Base-by-base conservation (phyloP, 2,797 vertebrate genomes). In the Odontamblyopus lacepedii region DNA sequence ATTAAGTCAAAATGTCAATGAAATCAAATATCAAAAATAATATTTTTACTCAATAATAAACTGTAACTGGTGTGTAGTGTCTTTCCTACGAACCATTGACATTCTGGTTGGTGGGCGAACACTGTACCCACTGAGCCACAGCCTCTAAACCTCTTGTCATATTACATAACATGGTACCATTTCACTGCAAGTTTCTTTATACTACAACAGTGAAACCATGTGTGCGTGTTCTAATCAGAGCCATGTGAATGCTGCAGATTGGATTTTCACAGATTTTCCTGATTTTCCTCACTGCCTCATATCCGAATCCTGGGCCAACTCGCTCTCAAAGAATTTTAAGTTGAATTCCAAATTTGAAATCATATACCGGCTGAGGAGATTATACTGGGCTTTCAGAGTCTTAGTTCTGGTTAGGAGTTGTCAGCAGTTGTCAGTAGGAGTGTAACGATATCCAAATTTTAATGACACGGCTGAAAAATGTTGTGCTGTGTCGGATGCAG, bases 231-330 rank as follows among this genome's bases (percentile, higher is more conserved):
- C 4, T 48, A 38, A 44, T 64, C 35, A 48, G 23, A 44, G 44
- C 38, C 63, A 65, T 65, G 63, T 65, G 61, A 63, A 63, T 11
- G 2, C 4, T 16, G 0, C 44, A 15, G 44, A 48, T 12, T 3
- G 23, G 38, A 65, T 65, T 65, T 48, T 27, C 63, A 23, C 38
- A 48, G 38, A 26, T 64, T 64, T 65, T 26, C 38, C 44, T 27
- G 38, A 65, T 65, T 65, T 48, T 65, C 41, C 26, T 26, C 41
- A 27, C 41, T 65, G 15, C n/a, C 23, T 65, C 63, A 65, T 27
- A 65, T 65, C 32, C 19, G 8, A 41, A n/a, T 41, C 62, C 23
- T 12, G 19, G n/a, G 62, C 62, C 35, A 63, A 41, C 19, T 41
- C 13, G 2, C 35, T 13, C 61, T 41, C 35, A 11, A 19, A 63